Conservation (phyloP, 2,113 vertebrate species). For the Amazona vittata region DNA sequence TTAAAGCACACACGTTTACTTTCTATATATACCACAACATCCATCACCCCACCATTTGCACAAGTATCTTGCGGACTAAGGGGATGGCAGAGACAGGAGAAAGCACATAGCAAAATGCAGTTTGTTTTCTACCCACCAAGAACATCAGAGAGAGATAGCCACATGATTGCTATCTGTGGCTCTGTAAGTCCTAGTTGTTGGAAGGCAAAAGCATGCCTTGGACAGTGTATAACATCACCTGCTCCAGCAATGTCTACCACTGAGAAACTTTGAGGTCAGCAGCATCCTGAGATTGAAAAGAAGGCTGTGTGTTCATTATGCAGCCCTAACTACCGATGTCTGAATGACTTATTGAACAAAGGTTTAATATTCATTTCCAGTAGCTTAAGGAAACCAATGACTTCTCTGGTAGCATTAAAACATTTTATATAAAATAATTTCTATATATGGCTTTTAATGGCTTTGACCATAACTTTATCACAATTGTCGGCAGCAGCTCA, state of each 20-base stretch:
- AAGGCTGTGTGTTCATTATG: fast-evolving
- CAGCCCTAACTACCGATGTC: not conserved
- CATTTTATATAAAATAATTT: slow-evolving; percentile 21
- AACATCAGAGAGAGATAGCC: not conserved
- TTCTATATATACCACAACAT: not conserved
- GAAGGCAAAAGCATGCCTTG: not conserved
- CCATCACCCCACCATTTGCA: not conserved
- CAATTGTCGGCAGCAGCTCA: slow-evolving; percentile 41
- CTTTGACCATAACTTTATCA: slow-evolving; percentile 17
- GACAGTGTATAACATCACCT: not conserved
- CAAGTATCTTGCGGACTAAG: not conserved
- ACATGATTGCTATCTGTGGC: not conserved
- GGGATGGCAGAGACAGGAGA: not conserved
- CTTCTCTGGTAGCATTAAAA: not conserved
- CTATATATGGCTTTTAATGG: not conserved
- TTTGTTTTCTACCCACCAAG: not conserved
- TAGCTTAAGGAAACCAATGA: not conserved
- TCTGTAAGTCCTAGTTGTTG: not conserved
- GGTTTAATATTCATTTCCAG: not conserved
- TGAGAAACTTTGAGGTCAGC: not conserved
- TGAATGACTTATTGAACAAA: not conserved
- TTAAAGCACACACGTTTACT: not conserved
- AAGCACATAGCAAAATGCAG: not conserved
- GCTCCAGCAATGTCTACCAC: not conserved
- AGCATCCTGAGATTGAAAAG: not conserved